A percentile compares a stretch with the other conserved stretches of the same genome.
These are phyloP conservation scores for Lepidurus couesii DNA, from an alignment of 1,140 invertebrate species.

Conservation along the genomic window DNA sequence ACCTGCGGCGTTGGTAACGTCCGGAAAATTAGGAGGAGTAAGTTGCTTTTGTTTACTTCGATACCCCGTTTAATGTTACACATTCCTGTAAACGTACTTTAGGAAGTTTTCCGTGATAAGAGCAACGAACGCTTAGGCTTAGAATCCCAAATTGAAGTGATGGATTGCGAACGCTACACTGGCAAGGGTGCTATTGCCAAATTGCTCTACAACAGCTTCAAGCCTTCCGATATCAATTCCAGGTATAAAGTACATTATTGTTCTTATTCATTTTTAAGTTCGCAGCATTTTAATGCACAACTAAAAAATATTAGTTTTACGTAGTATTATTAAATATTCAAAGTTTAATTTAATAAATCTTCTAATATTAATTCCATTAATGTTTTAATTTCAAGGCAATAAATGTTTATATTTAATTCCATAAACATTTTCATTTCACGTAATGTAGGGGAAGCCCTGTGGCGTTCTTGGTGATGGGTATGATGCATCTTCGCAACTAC, in stretches of 20 bases:
- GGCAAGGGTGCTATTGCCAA: slow-evolving; percentile 28
- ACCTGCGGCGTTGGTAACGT: slow-evolving; percentile 25
- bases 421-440: not conserved
- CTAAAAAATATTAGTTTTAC: too few relatives aligned
- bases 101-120: slow-evolving; percentile 31
- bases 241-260: not conserved
- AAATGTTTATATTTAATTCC: not conserved
- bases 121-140: slow-evolving; percentile 32
- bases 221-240: slow-evolving; percentile 33
- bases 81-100: not conserved
- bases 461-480: slow-evolving; percentile 28
- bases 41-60: not conserved
- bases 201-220: slow-evolving; percentile 29
- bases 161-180: slow-evolving; percentile 31
- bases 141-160: slow-evolving; percentile 32
- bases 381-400: too few relatives aligned
- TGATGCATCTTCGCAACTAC: slow-evolving; percentile 34
- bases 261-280: not conserved
- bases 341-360: too few relatives aligned
- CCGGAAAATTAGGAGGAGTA: slow-evolving; percentile 28
- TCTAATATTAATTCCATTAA: too few relatives aligned
- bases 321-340: too few relatives aligned
- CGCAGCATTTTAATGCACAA: not conserved
- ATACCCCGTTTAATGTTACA: not conserved
- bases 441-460: slow-evolving; percentile 15